Evolutionary conservation across 2,888 invertebrate species (phyloP), one percentile per base, ranked within the genome.

Genomic region (Agrypnus murinus): DNA sequence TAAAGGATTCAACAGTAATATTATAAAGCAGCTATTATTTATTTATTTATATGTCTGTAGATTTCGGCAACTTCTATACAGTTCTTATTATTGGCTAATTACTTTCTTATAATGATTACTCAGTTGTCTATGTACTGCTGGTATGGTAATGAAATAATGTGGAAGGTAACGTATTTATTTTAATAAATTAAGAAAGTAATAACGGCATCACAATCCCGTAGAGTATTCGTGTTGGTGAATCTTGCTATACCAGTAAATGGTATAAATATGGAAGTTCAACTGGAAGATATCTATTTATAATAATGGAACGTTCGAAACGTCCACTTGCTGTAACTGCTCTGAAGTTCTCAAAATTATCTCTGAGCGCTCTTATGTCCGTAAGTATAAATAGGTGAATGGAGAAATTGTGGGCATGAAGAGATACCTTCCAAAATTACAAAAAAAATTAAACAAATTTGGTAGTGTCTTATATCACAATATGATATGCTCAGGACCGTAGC

Each of bases 221-320:
- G 74, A 76, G 76, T 32, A 31, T 50, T 7, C 19, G 59, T 36
- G 62, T 75, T n/a, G 58, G 67, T 7, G 72, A 75, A 25, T 69
- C 75, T 4, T 74, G 74, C 38, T 75, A 72, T 53, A 31, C 58
- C 8, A 69, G 59, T 8, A 50, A 70, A 8, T 76, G 76, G 76
- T 71, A 73, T 32, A 60, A 72, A 10, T 53, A 58, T 38, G 69
- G 62, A 34, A 55, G 31, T 50, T 48, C 19, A 8, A 53, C 68
- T 2, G 17, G 65, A 15, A 69, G 64, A 50, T 59, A 53, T 32
- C n/a, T 76, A 15, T 53, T 73, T 9, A 50, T 74, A 31, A 69
- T 74, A 15, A 76, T 76, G 75, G 74, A 76, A 53, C 68, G 74
- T 25, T 69, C 74, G 8, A 76, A 76, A 40, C 60, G 40, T 45